Base-by-base conservation (phyloP, 2,113 vertebrate species). In the Micromys minutus region DNA sequence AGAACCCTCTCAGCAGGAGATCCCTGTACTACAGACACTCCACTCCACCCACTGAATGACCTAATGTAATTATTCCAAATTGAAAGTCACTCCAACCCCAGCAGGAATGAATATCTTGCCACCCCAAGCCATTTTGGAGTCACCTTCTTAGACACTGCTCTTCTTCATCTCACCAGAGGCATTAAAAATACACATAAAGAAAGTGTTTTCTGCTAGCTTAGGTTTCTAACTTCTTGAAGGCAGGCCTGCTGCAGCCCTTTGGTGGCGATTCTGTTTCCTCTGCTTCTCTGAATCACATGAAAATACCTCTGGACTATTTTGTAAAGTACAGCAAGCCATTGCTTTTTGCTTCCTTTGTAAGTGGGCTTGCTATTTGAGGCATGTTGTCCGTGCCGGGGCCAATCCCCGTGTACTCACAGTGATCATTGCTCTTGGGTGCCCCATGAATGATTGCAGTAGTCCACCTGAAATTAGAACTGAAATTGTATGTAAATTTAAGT, bases 1-100 rank as follows among this genome's bases (percentile, higher is more conserved):
- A 97, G 95, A 96, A 95, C 71, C 72, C 90, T 89, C 79, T 94
- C 57, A 83, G 93, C 93, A 91, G 83, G 88, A 95, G 67, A 1
- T 0, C 74, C 0, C 0, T 71, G 84, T 93, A 19, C 52, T 71
- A 59, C 65, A 91, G 74, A 80, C 57, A 85, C 84, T 94, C 74
- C 47, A 57, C 75, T 89, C 94, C 31, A 90, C 72, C 69, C 65
- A 88, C 1, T 83, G 85, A 93, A 88, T 85, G 89, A 86, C 95
- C 95, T 90, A 63, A 93, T 90, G 29, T 75, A 81, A 92, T 96
- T 85, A 88, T 95, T 93, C 19, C 13, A 81, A 94, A 96, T 42
- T 79, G 94, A 96, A 97, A 86, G 71, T 93, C 75, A 84, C 96
- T 93, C 91, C 83, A 77, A n/a, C 57, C 69, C 42, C 47, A 22